Percentiles rank a stretch among this genome's conserved stretches.
Conservation (phyloP, 2,113 vertebrate species). For the Gambusia holbrooki region DNA sequence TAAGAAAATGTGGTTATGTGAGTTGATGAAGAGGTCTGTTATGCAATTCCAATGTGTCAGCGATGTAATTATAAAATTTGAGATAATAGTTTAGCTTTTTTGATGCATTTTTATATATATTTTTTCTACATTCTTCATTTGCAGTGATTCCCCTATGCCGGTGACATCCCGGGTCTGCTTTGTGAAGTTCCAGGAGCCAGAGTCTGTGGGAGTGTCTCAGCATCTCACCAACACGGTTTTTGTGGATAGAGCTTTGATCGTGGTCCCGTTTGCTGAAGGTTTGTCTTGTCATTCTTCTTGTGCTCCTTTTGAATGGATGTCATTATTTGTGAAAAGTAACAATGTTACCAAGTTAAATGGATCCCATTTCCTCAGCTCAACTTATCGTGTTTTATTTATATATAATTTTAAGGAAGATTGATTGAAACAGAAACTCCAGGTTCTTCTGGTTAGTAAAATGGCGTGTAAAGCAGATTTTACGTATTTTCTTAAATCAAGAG, state of each 20-base stretch:
- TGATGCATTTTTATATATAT: background rate
- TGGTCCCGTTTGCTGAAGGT: constrained; percentile 99
- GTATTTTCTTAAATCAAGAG: constrained; percentile 39
- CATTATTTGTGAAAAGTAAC: constrained; percentile 27
- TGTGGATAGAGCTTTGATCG: constrained; percentile 98
- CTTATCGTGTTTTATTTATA: constrained; percentile 11
- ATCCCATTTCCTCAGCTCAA: constrained; percentile 2
- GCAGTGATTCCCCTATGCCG: constrained; percentile 96
- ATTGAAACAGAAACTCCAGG: constrained; percentile 24
- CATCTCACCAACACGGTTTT: constrained; percentile 99
- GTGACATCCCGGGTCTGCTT: constrained; percentile 98
- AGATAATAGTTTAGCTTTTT: background rate
- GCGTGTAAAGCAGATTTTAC: constrained; percentile 28
- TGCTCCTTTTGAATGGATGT: constrained; percentile 42
- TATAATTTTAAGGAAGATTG: constrained; percentile 30
- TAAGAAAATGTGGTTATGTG: no score
- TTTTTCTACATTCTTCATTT: constrained; percentile 22
- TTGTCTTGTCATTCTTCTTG: constrained; percentile 79
- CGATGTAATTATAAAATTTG: background rate
- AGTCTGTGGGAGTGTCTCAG: constrained; percentile 96
- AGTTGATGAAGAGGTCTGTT: no score
- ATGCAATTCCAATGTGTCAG: no score
- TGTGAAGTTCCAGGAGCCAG: constrained; percentile 97
- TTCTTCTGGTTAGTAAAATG: constrained; percentile 18
- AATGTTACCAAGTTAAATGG: constrained; percentile 13